phyloP scores from a whole-genome alignment of 2,888 invertebrate species.

The Melanargia galathea region DNA sequence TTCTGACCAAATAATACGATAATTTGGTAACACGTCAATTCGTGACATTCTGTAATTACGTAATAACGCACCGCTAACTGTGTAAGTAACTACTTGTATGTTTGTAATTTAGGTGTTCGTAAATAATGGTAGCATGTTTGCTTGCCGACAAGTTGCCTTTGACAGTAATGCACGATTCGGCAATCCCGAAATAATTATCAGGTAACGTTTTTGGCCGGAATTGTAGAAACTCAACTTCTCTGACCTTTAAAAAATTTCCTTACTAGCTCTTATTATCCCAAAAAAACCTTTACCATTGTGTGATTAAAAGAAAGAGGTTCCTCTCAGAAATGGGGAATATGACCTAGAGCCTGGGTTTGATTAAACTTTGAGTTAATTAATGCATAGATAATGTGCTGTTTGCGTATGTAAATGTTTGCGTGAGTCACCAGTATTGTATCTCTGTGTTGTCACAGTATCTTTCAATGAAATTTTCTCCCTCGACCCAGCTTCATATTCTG shows the following conservation, averaged over 20 bases:
- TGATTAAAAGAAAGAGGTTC: no score
- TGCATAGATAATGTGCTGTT: no score
- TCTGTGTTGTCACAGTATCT: no score
- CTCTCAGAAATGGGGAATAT: no score
- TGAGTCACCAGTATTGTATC: no score
- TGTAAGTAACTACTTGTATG: neutral
- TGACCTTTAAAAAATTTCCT: neutral
- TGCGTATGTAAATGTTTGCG: no score
- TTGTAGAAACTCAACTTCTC: neutral
- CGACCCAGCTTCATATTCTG: no score
- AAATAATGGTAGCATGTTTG: constrained; percentile 8
- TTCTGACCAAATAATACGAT: constrained; percentile 11
- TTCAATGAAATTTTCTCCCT: no score
- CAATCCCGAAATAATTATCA: constrained; percentile 5
- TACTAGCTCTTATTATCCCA: no score
- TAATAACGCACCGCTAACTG: constrained; percentile 5
- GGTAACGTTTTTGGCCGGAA: neutral
- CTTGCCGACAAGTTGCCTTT: neutral
- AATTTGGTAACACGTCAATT: constrained; percentile 22
- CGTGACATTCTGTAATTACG: constrained; percentile 18
- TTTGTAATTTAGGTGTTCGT: constrained; percentile 8
- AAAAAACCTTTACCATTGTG: no score
- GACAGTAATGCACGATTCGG: constrained; percentile 8
- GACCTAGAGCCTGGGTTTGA: neutral
- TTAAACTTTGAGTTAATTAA: no score